Evolutionary conservation across 2,888 invertebrate species (phyloP).

Genomic region (Mermis nigrescens): DNA sequence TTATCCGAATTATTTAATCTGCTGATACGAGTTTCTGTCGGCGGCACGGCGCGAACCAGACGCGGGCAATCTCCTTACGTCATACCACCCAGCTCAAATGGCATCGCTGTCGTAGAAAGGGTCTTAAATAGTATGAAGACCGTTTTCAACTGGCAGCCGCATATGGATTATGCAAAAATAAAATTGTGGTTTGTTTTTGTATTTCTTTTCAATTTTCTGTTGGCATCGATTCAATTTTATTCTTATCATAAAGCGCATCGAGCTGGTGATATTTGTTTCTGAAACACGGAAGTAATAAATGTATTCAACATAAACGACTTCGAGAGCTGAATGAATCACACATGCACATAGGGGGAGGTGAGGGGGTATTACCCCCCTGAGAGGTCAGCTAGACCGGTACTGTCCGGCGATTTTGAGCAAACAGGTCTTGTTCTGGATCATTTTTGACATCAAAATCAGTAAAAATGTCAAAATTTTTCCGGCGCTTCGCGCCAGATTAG

Average conservation of each 20-base stretch:
- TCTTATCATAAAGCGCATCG: too few relatives aligned
- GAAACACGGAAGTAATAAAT: too few relatives aligned
- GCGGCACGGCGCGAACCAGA: not conserved
- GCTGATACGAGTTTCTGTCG: conserved; percentile 3
- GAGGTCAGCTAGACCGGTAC: too few relatives aligned
- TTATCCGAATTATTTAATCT: conserved; percentile 6
- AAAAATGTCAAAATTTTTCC: too few relatives aligned
- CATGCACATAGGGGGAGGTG: too few relatives aligned
- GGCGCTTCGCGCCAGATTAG: too few relatives aligned
- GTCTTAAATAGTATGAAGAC: not conserved
- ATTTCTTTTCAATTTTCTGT: not conserved
- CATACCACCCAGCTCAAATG: conserved; percentile 2
- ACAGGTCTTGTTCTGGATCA: too few relatives aligned
- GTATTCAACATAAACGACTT: too few relatives aligned
- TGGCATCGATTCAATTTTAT: not conserved
- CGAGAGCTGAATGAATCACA: too few relatives aligned
- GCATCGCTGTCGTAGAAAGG: not conserved
- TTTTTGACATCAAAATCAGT: too few relatives aligned
- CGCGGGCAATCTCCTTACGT: conserved; percentile 7
- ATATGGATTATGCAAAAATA: not conserved
- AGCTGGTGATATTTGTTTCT: not conserved
- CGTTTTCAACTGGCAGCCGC: conserved; percentile 7
- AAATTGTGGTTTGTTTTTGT: conserved; percentile 2
- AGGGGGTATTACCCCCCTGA: too few relatives aligned
- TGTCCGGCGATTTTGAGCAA: too few relatives aligned